Conservation (phyloP, 1,140 invertebrate genomes). For the Bilobella aurantiaca region DNA sequence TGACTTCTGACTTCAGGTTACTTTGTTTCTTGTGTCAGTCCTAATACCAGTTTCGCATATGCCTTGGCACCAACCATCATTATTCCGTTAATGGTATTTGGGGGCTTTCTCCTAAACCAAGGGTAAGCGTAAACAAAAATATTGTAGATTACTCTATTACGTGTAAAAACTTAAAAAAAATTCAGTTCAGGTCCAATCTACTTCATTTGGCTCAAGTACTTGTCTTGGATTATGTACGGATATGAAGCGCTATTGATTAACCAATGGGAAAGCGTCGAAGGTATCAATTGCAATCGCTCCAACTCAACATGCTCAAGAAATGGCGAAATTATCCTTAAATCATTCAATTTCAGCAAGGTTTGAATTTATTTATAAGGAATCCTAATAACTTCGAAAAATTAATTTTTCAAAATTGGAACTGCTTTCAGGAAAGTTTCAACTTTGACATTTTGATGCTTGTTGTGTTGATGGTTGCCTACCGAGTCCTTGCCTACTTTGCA, state of each 20-base stretch:
- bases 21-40: constrained; percentile 40
- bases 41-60: constrained; percentile 39
- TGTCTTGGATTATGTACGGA: constrained; percentile 92
- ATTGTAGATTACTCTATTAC: neutral
- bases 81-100: constrained; percentile 46
- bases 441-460: constrained; percentile 3
- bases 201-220: constrained; percentile 69
- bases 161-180: neutral
- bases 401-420: too few relatives aligned
- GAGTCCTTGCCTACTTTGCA: neutral
- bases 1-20: constrained; percentile 38
- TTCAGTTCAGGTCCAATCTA: constrained; percentile 41
- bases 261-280: constrained; percentile 70
- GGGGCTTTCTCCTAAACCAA: constrained; percentile 47
- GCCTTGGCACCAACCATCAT: constrained; percentile 45
- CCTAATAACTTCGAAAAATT: neutral
- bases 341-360: constrained; percentile 59
- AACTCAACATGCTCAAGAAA: constrained; percentile 62
- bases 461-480: neutral
- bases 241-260: constrained; percentile 88
- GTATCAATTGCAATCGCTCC: constrained; percentile 57
- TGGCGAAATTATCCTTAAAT: constrained; percentile 65
- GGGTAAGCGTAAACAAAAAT: constrained; percentile 35
- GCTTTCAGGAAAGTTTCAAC: neutral
- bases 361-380: neutral